phyloP scores from a whole-genome alignment of 1,140 invertebrate species.

The Oryctes rhinoceros region DNA sequence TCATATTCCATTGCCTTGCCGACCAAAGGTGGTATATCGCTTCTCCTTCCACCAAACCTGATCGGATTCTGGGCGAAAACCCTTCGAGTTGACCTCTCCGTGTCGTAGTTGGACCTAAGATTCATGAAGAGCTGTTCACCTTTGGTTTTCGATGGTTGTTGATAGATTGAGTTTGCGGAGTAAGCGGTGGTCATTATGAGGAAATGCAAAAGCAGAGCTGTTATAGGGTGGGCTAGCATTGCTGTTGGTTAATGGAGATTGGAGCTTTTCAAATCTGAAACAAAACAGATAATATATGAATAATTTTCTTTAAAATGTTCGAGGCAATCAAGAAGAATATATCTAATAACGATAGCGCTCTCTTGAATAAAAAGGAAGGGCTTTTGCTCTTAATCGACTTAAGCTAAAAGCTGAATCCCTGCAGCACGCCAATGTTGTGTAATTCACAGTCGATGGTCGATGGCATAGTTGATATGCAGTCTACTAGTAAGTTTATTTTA shows the following conservation, averaged over 20 bases:
- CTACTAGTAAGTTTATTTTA: too few relatives aligned
- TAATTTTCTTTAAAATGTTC: background rate
- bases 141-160: constrained; percentile 18
- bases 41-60: constrained; percentile 24
- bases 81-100: constrained; percentile 11
- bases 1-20: constrained; percentile 4
- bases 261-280: background rate
- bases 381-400: too few relatives aligned
- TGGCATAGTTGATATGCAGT: too few relatives aligned
- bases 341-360: too few relatives aligned
- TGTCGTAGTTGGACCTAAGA: background rate
- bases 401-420: too few relatives aligned
- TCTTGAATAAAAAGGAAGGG: too few relatives aligned
- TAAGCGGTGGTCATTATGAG: background rate
- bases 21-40: constrained; percentile 35
- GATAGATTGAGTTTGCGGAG: background rate
- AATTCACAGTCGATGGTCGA: too few relatives aligned
- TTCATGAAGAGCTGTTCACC: background rate
- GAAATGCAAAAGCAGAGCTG: background rate
- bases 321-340: too few relatives aligned
- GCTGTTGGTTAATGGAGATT: background rate
- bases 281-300: background rate
- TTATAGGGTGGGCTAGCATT: background rate
- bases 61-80: constrained; percentile 16
- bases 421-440: too few relatives aligned